Percentiles rank a stretch among this genome's conserved stretches.
These are phyloP conservation scores for Pseudococcus viburni DNA, from an alignment of 2,888 invertebrate genomes.

Conservation along the genomic window DNA sequence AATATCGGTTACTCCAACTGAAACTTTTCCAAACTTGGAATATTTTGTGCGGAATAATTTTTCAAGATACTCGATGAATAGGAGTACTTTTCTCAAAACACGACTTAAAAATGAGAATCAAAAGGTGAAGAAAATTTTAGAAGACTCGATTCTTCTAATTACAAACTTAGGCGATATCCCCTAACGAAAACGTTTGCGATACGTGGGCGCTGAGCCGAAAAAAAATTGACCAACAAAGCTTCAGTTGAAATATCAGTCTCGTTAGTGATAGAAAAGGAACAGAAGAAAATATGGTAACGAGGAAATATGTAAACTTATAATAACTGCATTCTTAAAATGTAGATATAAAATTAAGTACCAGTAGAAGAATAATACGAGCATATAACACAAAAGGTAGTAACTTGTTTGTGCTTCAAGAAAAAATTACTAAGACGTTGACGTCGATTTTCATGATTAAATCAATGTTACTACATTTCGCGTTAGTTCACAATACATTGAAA, in stretches of 20 bases:
- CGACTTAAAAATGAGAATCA: too few relatives aligned
- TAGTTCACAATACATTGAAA: neutral
- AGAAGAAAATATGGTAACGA: conserved; percentile 56
- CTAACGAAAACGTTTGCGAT: neutral
- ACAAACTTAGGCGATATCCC: neutral
- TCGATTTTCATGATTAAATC: neutral
- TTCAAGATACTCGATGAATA: neutral
- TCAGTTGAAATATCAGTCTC: conserved; percentile 52
- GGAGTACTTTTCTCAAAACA: too few relatives aligned
- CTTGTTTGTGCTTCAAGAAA: neutral
- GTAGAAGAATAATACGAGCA: neutral
- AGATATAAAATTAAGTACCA: conserved; percentile 49
- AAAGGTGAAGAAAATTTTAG: neutral
- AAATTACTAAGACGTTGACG: neutral
- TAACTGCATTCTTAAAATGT: conserved; percentile 25
- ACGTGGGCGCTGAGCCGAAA: neutral
- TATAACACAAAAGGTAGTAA: conserved; percentile 1
- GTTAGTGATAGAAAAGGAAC: conserved; percentile 55
- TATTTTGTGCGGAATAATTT: neutral
- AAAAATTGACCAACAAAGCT: conserved; percentile 2
- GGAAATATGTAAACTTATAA: conserved; percentile 52
- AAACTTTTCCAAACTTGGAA: neutral
- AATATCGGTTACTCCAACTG: conserved; percentile 44
- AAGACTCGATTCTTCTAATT: neutral
- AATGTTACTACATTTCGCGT: neutral